phyloP scores from a whole-genome alignment of 2,888 invertebrate genomes.

The Cerastis rubricosa region DNA sequence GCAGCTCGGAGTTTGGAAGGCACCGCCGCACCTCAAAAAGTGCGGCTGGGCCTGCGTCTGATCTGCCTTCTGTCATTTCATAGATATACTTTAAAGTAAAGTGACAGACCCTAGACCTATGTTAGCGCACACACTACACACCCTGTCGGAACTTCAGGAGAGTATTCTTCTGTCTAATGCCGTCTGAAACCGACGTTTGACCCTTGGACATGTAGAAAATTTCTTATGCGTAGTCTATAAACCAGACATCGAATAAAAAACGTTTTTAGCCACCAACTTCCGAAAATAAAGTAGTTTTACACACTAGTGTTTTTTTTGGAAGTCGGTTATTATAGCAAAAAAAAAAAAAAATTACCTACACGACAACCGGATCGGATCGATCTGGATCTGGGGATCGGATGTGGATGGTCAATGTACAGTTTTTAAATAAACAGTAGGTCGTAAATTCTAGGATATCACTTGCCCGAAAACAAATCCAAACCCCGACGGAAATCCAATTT shows the following conservation, averaged over 20 bases:
- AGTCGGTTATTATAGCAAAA: too few species aligned
- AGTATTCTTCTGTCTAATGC: not conserved
- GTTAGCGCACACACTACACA: not conserved
- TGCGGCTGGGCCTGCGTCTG: not conserved
- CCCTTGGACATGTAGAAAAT: not conserved
- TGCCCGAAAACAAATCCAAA: constrained; percentile 1
- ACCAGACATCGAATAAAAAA: not conserved
- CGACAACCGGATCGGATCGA: too few species aligned
- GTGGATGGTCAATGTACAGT: too few species aligned
- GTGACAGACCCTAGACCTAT: too few species aligned
- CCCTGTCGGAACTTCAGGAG: not conserved
- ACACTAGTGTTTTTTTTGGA: too few species aligned
- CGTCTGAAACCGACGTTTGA: not conserved
- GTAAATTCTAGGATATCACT: not conserved
- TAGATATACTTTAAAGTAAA: not conserved
- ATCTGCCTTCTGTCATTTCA: not conserved
- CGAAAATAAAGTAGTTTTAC: too few species aligned
- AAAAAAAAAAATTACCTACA: too few species aligned
- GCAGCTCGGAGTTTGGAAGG: not conserved
- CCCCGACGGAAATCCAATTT: constrained; percentile 40
- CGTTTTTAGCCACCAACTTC: too few species aligned
- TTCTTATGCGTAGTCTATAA: not conserved
- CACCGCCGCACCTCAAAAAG: not conserved
- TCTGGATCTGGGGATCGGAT: too few species aligned
- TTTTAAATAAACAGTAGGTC: not conserved